phyloP scores from a whole-genome alignment of 2,888 invertebrate genomes.

The Leuctra nigra region DNA sequence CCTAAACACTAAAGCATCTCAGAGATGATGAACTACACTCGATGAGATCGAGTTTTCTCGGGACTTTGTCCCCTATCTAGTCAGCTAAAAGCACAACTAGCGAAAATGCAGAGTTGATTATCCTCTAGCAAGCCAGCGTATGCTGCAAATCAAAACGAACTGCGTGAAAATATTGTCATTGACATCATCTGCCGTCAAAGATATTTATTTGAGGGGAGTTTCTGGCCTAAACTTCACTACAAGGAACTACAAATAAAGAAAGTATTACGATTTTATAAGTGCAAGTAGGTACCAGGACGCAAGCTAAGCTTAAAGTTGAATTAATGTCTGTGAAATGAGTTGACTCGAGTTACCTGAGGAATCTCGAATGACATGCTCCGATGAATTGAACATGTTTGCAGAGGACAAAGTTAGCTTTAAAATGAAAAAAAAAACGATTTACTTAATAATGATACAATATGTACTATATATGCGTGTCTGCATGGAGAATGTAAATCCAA shows the following conservation, averaged over 20 bases:
- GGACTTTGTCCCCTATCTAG: not conserved
- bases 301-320: not conserved
- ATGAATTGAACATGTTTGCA: not conserved
- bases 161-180: not conserved
- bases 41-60: too few species aligned
- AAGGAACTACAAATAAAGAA: not conserved
- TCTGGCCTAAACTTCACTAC: constrained; percentile 25
- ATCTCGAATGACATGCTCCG: not conserved
- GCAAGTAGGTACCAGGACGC: constrained; percentile 13
- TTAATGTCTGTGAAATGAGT: not conserved
- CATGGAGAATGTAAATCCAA: not conserved
- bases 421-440: too few species aligned
- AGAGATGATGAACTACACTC: too few species aligned
- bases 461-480: not conserved
- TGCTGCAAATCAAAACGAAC: not conserved
- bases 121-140: too few species aligned
- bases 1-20: too few species aligned
- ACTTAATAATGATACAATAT: not conserved
- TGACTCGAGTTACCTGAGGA: constrained; percentile 2
- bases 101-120: too few species aligned
- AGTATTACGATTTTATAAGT: not conserved
- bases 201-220: constrained; percentile 5
- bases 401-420: not conserved
- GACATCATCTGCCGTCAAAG: not conserved
- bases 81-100: not conserved